Base-by-base conservation (phyloP, 2,113 vertebrate species). In the Hyaena hyaena region DNA sequence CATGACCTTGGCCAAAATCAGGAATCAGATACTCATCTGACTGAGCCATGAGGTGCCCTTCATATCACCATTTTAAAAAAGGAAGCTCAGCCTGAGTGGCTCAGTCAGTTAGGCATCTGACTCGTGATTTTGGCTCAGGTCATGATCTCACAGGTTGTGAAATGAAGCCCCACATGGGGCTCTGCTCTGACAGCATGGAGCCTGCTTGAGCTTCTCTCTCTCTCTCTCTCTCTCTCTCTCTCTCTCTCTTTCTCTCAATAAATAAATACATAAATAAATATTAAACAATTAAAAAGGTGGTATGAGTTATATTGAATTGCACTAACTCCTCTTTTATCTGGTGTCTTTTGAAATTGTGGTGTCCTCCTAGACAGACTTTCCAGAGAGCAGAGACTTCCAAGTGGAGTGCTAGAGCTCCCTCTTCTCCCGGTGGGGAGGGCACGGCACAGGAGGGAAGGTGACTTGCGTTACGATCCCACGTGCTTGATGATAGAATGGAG, bases 241-340 rank as follows among this genome's bases (percentile, higher is more conserved):
- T 15, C 53, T 16, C 53, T 53, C 53, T 53, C 53, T 58, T 14
- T 58, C 17, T 58, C 55, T 58, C 14, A 7, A 17, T 55, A 58
- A 58, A 7, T 35, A 35, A 35, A 35, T 35, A 35, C 35, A 35
- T 58, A 58, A 58, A 50, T 50, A 50, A 50, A 12, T 12, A 50
- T 50, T 50, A 50, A 12, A 50, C 50, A 50, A 12, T 50, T 50
- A 12, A 50, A 50, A 50, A 50, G 39, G 39, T 39, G 39, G 50
- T 83, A 33, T n/a, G 74, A 31, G n/a, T 80, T 95, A 11, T 92
- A 83, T 88, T 93, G 92, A 79, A 93, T 93, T 91, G 88, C 65
- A 12, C 85, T 81, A 81, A 94, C 26, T 63, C 85, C 83, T 94
- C 63, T 69, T 89, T 84, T 91, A 48, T 68, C 43, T 95, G 74